Percentiles rank a stretch among this genome's conserved stretches.
Conservation (phyloP, 1,140 invertebrate species). For the Bombus pyrosoma region DNA sequence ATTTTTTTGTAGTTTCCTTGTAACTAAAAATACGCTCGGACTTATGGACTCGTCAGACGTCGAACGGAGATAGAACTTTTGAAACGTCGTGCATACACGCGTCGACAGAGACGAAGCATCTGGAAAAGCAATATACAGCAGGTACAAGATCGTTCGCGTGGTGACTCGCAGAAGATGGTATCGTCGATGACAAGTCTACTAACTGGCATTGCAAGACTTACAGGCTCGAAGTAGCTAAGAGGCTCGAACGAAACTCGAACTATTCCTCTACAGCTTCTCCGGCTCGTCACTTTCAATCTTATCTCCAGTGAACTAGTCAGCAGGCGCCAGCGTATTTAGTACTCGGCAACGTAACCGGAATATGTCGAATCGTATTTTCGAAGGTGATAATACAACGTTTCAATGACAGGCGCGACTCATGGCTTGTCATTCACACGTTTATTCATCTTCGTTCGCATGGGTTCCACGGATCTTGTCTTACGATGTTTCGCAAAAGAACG, state of each 20-base stretch:
- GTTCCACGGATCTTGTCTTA: not conserved
- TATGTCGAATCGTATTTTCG: not conserved
- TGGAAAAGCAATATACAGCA: not conserved
- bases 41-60: not conserved
- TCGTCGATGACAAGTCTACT: not conserved
- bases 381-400: not conserved
- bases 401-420: not conserved
- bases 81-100: not conserved
- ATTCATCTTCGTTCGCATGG: not conserved
- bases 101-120: not conserved
- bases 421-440: not conserved
- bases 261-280: not conserved
- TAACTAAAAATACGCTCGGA: not conserved
- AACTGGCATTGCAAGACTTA: not conserved
- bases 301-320: not conserved
- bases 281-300: not conserved
- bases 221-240: no score
- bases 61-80: not conserved
- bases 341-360: not conserved
- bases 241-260: not conserved
- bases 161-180: slow-evolving; percentile 1
- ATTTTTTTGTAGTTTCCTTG: not conserved
- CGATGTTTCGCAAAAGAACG: not conserved
- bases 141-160: not conserved
- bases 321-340: not conserved